Evolutionary conservation across 2,113 vertebrate species (phyloP), one percentile per base, ranked within the genome.

Genomic region (Syrrhaptes paradoxus): DNA sequence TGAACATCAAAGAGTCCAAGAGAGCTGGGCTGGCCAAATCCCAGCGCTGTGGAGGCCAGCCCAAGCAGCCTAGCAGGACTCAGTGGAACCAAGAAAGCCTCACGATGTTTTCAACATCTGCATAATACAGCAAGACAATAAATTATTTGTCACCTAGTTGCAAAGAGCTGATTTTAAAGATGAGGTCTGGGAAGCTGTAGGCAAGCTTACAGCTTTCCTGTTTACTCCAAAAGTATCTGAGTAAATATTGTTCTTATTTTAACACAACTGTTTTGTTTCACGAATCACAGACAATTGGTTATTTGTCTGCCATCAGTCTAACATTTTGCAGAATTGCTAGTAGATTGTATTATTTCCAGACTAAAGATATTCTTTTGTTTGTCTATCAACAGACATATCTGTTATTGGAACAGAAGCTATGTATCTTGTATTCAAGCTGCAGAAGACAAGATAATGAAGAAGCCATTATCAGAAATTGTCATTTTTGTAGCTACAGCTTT

Each of bases 1-100:
- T 72, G 91, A 95, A 92, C 95, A 95, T 97, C 95, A 95, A 97
- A 95, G 89, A 89, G 73, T 63, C 61, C 87, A 78, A 77, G 61
- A 85, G 57, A 94, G 38, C 19, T 45, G 32, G 70, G 32, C 77
- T 71, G 34, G 84, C 73, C 73, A 85, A 91, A 87, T 89, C 93
- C 73, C 83, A 72, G 74, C 2, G 7, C 61, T 52, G 61, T 48
- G 72, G 70, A 93, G 88, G 51, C 1, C 2, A 95, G 78, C 41
- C 70, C 84, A 57, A 45, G 77, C 77, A 65, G 52, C 75, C 82
- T 58, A 79, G 62, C 43, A 59, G 87, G 78, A 85, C 34, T 7
- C 74, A 11, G 63, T 29, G 67, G 78, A 87, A 91, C 46, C 34
- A 58, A 49, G 79, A 72, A 94, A 95, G 48, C 34, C 36, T 93